Percentiles rank a stretch among this genome's conserved stretches.
These are phyloP conservation scores for Lagocephalus sceleratus DNA, from an alignment of 2,797 vertebrate genomes.

Conservation along the genomic window DNA sequence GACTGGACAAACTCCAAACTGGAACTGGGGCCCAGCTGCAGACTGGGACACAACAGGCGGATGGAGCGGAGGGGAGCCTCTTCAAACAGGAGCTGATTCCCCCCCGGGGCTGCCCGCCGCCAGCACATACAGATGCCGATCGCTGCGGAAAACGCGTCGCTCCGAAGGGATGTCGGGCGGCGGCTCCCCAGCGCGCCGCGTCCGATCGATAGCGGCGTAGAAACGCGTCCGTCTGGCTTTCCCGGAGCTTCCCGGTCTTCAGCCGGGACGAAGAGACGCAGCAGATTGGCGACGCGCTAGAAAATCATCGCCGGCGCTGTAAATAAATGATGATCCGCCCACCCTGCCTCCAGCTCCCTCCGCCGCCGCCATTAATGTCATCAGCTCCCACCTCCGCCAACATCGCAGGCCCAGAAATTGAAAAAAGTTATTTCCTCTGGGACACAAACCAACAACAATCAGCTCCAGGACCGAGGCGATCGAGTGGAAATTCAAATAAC, in stretches of 20 bases:
- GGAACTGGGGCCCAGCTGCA: conserved; percentile 36
- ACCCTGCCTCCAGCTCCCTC: neutral
- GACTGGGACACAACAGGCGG: conserved; percentile 43
- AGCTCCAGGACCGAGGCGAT: conserved; percentile 15
- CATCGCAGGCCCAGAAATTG: conserved; percentile 4
- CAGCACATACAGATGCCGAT: conserved; percentile 35
- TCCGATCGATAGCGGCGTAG: conserved; percentile 1
- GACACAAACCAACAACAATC: conserved; percentile 15
- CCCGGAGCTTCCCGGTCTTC: no score
- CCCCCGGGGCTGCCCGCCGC: conserved; percentile 28
- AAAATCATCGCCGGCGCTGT: conserved; percentile 6
- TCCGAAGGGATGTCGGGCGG: conserved; percentile 25
- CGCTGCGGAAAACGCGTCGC: conserved; percentile 48
- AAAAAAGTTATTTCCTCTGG: conserved; percentile 21
- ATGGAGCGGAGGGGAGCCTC: conserved; percentile 41
- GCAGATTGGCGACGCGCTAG: no score
- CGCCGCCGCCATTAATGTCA: conserved; percentile 12
- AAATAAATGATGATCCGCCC: conserved; percentile 36
- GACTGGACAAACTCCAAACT: conserved; percentile 52
- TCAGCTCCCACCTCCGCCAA: conserved; percentile 11
- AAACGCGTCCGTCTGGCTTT: conserved; percentile 1
- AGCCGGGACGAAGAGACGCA: no score
- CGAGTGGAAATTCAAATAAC: conserved; percentile 23
- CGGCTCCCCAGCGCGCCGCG: no score
- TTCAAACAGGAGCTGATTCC: conserved; percentile 59